Evolutionary conservation across 2,888 invertebrate genomes (phyloP).

Genomic region (Acleris literana): DNA sequence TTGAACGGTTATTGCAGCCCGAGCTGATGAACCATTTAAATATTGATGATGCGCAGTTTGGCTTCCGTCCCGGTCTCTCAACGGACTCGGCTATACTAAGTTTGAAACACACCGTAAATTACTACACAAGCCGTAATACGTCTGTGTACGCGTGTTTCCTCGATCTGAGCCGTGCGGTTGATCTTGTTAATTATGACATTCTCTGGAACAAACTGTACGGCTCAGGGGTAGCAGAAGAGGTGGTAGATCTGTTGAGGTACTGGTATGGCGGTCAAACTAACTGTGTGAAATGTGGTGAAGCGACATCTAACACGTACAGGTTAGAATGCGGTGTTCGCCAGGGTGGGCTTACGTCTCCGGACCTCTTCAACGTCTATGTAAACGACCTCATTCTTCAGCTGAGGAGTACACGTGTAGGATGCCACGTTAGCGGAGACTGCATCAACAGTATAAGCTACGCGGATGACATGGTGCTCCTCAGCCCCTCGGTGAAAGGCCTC

Average conservation of each 20-base stretch:
- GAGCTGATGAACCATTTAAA: constrained; percentile 3
- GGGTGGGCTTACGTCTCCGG: constrained; percentile 39
- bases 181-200: constrained; percentile 39
- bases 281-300: constrained; percentile 34
- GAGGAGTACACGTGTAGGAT: constrained; percentile 18
- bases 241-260: constrained; percentile 8
- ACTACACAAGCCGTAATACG: background rate
- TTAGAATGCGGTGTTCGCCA: constrained; percentile 41
- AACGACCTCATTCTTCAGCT: constrained; percentile 28
- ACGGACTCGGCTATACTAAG: constrained; percentile 34
- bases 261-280: constrained; percentile 11
- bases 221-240: constrained; percentile 31
- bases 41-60: constrained; percentile 33
- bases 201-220: constrained; percentile 37
- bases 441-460: constrained; percentile 25
- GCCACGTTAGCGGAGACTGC: constrained; percentile 14
- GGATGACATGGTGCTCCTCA: constrained; percentile 12
- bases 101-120: constrained; percentile 1
- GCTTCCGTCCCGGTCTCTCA: constrained; percentile 27
- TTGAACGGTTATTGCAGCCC: constrained; percentile 32
- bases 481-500: no score
- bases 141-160: constrained; percentile 38
- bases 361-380: constrained; percentile 36
- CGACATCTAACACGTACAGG: constrained; percentile 34
- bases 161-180: constrained; percentile 40